phyloP scores from a whole-genome alignment of 2,888 invertebrate genomes.

The Acanthosepion pharaonis region DNA sequence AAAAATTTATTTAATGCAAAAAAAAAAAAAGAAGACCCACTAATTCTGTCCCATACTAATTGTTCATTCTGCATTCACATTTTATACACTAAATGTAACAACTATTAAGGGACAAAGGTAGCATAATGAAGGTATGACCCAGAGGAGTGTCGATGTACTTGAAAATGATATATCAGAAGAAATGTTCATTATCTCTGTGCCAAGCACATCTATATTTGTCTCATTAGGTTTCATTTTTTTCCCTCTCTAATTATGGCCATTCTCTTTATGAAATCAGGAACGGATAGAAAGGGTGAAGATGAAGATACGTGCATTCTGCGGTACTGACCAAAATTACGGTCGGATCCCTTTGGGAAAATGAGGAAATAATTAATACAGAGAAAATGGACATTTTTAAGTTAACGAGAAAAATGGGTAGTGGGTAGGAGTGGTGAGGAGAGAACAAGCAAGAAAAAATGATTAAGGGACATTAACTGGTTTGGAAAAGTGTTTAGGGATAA shows the following conservation, averaged over 20 bases:
- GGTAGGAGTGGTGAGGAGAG: neutral
- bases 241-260: neutral
- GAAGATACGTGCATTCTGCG: neutral
- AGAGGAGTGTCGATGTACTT: neutral
- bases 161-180: neutral
- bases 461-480: neutral
- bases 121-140: neutral
- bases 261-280: neutral
- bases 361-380: constrained; percentile 33
- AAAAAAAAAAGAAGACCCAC: too few species aligned
- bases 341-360: constrained; percentile 33
- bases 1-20: too few species aligned
- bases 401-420: neutral
- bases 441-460: neutral
- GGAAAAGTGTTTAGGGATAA: constrained; percentile 4
- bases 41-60: too few species aligned
- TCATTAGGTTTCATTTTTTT: neutral
- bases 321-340: constrained; percentile 2
- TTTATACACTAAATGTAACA: too few species aligned
- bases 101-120: too few species aligned
- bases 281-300: neutral
- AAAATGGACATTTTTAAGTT: constrained; percentile 33
- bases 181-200: constrained; percentile 18
- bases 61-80: too few species aligned
- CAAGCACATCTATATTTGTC: constrained; percentile 9